Conservation (phyloP, 2,888 invertebrate genomes). For the Hybos culiciformis region DNA sequence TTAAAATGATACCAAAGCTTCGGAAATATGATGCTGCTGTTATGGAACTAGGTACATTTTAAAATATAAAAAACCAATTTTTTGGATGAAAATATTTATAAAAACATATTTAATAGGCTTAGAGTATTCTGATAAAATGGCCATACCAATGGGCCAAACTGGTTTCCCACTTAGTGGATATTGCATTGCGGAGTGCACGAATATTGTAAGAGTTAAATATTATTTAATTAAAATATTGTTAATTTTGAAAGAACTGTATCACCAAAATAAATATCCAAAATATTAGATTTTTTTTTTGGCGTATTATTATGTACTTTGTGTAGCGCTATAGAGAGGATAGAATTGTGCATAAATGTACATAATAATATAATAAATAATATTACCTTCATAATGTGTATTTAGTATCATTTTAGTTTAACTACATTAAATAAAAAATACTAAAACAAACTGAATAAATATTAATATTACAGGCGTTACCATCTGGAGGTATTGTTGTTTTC, state of each 20-base stretch:
- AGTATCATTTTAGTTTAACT: background rate
- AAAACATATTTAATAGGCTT: no score
- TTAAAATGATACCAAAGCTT: conserved; percentile 61
- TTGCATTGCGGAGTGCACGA: conserved; percentile 87
- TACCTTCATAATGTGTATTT: no score
- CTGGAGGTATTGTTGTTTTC: conserved; percentile 76
- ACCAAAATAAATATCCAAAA: background rate
- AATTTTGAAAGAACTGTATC: background rate
- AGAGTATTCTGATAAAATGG: conserved; percentile 97
- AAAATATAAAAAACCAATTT: no score
- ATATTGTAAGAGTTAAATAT: conserved; percentile 47
- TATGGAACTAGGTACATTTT: conserved; percentile 95
- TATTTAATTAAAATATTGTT: background rate
- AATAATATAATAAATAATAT: background rate
- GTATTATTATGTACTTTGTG: conserved; percentile 2
- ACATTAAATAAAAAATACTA: background rate
- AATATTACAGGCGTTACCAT: conserved; percentile 54
- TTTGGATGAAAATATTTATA: no score
- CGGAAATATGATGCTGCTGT: conserved; percentile 84
- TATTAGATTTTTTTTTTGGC: conserved; percentile 4
- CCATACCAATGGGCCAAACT: conserved; percentile 75
- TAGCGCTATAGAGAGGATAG: no score
- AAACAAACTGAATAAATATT: background rate
- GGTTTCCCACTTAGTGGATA: conserved; percentile 74
- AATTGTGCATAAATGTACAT: background rate